Percentiles rank a stretch among this genome's conserved stretches.
Evolutionary conservation across 2,113 vertebrate genomes (phyloP).

Genomic region (Ailurus styani): DNA sequence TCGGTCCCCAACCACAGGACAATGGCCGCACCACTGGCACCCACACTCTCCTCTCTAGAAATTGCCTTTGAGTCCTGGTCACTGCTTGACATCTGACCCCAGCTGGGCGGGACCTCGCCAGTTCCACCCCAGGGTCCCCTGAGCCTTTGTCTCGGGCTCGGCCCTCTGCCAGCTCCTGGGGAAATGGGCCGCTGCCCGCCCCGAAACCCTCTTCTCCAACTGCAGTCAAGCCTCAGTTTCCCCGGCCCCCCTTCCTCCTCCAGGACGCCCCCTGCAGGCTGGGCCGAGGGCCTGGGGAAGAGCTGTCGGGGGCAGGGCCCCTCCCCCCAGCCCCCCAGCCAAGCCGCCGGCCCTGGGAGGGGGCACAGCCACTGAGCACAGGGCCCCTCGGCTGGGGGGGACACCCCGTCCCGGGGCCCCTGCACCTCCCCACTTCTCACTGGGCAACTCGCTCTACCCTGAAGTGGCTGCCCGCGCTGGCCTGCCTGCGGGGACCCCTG

Average conservation of each 20-base stretch:
- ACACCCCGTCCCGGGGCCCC: neutral
- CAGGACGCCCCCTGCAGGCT: neutral
- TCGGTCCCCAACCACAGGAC: neutral
- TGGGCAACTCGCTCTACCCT: neutral
- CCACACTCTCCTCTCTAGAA: neutral
- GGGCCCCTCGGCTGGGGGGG: too few species aligned
- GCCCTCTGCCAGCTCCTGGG: neutral
- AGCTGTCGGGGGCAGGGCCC: too few species aligned
- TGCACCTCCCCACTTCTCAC: neutral
- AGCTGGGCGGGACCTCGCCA: accelerated
- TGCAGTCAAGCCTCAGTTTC: neutral
- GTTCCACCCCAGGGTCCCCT: neutral
- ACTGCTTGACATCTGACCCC: neutral
- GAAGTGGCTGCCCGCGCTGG: neutral
- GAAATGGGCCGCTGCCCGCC: accelerated
- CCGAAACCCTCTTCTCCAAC: neutral
- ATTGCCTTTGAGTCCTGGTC: neutral
- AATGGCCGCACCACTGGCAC: neutral
- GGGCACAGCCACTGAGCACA: neutral
- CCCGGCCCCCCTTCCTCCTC: neutral
- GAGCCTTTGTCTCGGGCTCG: neutral
- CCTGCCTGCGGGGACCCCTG: neutral
- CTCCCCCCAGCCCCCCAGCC: too few species aligned
- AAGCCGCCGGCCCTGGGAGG: neutral
- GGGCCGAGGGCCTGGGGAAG: neutral